A percentile compares a stretch with the other conserved stretches of the same genome.
These are phyloP conservation scores for Drosophila pseudotalamancana DNA, from an alignment of 2,888 invertebrate genomes.

Conservation along the genomic window DNA sequence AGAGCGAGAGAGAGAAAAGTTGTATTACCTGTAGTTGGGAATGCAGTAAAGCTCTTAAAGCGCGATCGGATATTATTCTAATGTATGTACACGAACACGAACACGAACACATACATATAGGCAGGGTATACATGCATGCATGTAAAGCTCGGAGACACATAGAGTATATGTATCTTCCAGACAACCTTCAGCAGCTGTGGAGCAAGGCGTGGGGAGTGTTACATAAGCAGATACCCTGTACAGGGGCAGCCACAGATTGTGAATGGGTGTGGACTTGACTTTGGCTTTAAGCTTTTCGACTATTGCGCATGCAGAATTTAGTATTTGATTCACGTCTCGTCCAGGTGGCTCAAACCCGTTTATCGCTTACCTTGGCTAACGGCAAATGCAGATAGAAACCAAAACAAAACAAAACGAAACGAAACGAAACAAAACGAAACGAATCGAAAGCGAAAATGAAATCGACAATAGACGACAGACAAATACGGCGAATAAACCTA, in stretches of 20 bases:
- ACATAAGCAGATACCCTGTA: not conserved
- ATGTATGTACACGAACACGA: too few relatives aligned
- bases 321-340: constrained; percentile 32
- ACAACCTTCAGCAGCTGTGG: too few relatives aligned
- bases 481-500: not conserved
- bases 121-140: too few relatives aligned
- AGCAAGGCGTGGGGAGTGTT: too few relatives aligned
- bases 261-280: constrained; percentile 26
- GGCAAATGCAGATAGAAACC: constrained; percentile 32
- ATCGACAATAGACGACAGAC: constrained; percentile 15
- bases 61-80: constrained; percentile 10
- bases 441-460: constrained; percentile 29
- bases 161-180: too few relatives aligned
- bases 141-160: too few relatives aligned
- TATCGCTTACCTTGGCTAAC: constrained; percentile 60
- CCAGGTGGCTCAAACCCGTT: constrained; percentile 39
- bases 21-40: not conserved
- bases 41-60: too few relatives aligned
- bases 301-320: constrained; percentile 41
- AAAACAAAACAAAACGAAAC: constrained; percentile 30
- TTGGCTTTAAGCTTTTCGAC: constrained; percentile 31
- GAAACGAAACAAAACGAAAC: constrained; percentile 23
- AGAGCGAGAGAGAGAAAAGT: not conserved
- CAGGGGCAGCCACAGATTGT: not conserved
- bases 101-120: too few relatives aligned